Conservation (phyloP, 2,113 vertebrate genomes). For the Xiphias gladius region DNA sequence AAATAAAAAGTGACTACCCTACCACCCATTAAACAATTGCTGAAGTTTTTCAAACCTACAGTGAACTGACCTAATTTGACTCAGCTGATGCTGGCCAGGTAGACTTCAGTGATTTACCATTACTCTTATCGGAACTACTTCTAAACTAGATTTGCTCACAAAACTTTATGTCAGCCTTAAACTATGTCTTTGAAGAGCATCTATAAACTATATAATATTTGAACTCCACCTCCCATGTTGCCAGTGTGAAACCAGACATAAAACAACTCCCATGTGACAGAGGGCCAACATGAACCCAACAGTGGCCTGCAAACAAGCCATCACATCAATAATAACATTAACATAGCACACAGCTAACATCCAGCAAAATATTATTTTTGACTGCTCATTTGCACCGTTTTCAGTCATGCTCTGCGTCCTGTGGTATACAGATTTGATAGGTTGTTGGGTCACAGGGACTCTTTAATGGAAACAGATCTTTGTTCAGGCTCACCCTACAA, state of each 20-base stretch:
- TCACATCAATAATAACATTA: constrained; percentile 9
- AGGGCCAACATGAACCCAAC: background rate
- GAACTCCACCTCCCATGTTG: background rate
- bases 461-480: constrained; percentile 33
- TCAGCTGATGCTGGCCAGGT: background rate
- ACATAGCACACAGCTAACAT: constrained; percentile 4
- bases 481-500: constrained; percentile 26
- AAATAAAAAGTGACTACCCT: too few species aligned
- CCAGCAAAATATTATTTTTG: constrained; percentile 14
- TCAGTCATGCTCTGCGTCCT: background rate
- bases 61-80: background rate
- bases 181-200: background rate
- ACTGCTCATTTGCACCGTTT: constrained; percentile 26
- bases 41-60: background rate
- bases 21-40: background rate
- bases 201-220: background rate
- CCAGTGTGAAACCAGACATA: constrained; percentile 24
- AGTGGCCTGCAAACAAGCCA: background rate
- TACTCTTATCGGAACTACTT: background rate
- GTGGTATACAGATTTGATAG: background rate
- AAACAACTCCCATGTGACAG: constrained; percentile 16
- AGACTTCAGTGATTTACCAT: background rate
- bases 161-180: background rate
- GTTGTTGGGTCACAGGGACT: background rate
- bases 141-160: background rate